Base-by-base conservation (phyloP, 1,140 invertebrate species). In the Araneus ventricosus region DNA sequence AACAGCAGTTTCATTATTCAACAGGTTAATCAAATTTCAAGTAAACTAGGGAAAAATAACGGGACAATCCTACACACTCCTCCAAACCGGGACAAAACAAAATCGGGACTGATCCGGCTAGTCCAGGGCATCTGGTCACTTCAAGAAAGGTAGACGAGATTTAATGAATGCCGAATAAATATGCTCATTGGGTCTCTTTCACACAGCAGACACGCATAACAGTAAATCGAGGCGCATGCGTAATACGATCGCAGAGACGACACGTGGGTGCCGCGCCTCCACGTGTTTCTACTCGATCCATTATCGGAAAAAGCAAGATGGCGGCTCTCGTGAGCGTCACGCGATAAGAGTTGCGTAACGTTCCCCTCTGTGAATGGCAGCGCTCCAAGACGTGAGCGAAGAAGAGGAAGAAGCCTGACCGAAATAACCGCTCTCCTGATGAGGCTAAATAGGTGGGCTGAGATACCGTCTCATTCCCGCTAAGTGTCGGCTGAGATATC, bases 381-480 rank as follows among this genome's bases (percentile, higher is more conserved):
- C 34, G 10, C 39, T 80, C 75, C 75, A 80, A 41, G 75, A 80
- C 63, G 63, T 67, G 63, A 67, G 63, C 27, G 63, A 67, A n/a
- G n/a, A n/a, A 5, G 24, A 27, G n/a, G 63, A 24, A 22, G 24
- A n/a, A 67, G 63, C 8, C 63, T 27, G 30, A 20, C 75, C 6
- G 75, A 80, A 80, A 80, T 80, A 80, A 34, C 34, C 75, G n/a
- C 63, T 75, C 67, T 75, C n/a, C 6, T 27, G 20, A 75, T 17
- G 67, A 27, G 67, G 34, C 75, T 80, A 80, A 80, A 80, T 80
- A 80, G 63, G 63, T 75, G 63, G 63, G 27, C n/a, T n/a, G n/a
- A 10, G 27, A 22, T 61, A 10, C 24, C 14, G 17, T n/a, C 5
- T 27, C 4, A n/a, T 67, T n/a, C 8, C n/a, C 63, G 63, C 27